Conservation (phyloP, 2,113 vertebrate genomes). For the Archocentrus centrarchus region DNA sequence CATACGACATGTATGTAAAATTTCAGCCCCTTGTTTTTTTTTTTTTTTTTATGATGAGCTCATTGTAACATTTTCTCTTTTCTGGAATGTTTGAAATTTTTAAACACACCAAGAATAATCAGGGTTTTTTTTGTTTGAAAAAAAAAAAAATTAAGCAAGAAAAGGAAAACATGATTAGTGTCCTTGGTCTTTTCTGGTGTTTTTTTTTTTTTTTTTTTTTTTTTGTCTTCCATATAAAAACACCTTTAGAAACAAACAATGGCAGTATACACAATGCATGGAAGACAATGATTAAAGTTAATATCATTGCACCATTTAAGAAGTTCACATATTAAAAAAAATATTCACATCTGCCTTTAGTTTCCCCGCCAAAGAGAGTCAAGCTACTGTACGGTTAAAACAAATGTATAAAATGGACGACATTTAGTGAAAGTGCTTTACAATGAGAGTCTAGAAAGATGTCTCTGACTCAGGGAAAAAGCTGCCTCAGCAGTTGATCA, state of each 20-base stretch:
- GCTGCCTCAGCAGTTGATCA: background rate
- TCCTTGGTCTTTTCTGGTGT: background rate
- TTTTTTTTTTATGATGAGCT: background rate
- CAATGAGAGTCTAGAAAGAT: constrained; percentile 23
- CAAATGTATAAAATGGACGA: constrained; percentile 32
- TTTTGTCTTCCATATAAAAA: constrained; percentile 3
- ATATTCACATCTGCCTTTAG: constrained; percentile 31
- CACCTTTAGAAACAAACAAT: constrained; percentile 24
- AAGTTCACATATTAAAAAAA: constrained; percentile 29
- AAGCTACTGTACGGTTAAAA: constrained; percentile 26
- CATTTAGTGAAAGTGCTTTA: constrained; percentile 55
- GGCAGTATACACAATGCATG: constrained; percentile 17
- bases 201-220: background rate
- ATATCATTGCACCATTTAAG: constrained; percentile 4
- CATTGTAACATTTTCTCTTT: background rate
- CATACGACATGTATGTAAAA: background rate
- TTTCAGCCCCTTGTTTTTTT: background rate
- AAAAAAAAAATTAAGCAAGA: background rate
- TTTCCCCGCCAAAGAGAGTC: background rate
- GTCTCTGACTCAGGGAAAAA: background rate
- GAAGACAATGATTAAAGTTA: background rate
- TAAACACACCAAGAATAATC: background rate
- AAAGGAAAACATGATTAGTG: background rate
- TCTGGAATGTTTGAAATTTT: constrained; percentile 12
- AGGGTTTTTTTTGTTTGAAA: background rate